phyloP scores from a whole-genome alignment of 2,888 invertebrate species.

The Dolichopus griseipennis region DNA sequence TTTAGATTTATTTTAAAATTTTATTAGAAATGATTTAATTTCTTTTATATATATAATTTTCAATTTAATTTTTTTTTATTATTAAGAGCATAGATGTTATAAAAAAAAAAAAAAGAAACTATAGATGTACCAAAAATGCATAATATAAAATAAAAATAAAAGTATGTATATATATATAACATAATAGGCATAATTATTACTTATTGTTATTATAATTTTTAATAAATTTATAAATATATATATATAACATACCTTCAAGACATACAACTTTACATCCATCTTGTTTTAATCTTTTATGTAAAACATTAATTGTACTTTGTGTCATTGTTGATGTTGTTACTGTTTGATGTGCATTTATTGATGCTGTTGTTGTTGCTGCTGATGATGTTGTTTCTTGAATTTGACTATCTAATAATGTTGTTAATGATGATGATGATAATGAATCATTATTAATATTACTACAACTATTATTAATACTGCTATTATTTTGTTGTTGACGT shows the following conservation, averaged over 20 bases:
- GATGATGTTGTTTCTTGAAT: slow-evolving; percentile 17
- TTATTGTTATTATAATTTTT: too few relatives aligned
- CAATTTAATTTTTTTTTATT: too few relatives aligned
- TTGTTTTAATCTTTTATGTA: slow-evolving; percentile 67
- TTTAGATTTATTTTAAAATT: too few relatives aligned
- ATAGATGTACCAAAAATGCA: too few relatives aligned
- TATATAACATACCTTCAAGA: slow-evolving; percentile 61
- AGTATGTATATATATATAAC: too few relatives aligned
- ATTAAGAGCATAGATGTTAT: too few relatives aligned
- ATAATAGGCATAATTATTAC: too few relatives aligned
- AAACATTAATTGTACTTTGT: slow-evolving; percentile 37
- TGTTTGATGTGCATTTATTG: slow-evolving; percentile 13
- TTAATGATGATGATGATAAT: not conserved
- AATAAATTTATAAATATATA: too few relatives aligned
- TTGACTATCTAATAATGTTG: not conserved
- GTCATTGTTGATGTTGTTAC: slow-evolving; percentile 18
- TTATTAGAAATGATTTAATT: too few relatives aligned
- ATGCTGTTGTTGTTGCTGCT: slow-evolving; percentile 18
- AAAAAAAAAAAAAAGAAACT: too few relatives aligned
- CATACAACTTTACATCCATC: slow-evolving; percentile 78
- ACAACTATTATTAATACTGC: slow-evolving; percentile 9
- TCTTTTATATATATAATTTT: too few relatives aligned
- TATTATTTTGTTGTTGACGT: slow-evolving; percentile 17
- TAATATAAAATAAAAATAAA: too few relatives aligned
- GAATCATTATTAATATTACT: slow-evolving; percentile 17